A percentile compares a stretch with the other conserved stretches of the same genome.
These are phyloP conservation scores for Agapornis roseicollis DNA, from an alignment of 2,113 vertebrate genomes.

Conservation along the genomic window DNA sequence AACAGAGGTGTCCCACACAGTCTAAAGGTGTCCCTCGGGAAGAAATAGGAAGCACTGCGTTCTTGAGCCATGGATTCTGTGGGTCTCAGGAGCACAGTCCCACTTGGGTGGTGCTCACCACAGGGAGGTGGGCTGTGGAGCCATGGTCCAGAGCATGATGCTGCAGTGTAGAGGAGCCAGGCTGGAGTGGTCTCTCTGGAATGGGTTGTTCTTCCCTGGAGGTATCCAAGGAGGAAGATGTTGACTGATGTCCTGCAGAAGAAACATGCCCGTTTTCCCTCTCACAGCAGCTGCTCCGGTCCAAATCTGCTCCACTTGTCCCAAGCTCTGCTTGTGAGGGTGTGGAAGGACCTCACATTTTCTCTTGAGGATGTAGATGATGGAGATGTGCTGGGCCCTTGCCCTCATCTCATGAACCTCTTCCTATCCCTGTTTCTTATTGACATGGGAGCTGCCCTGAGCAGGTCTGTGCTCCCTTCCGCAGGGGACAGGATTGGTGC, in stretches of 20 bases:
- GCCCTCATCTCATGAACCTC: not conserved
- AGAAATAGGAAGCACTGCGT: accelerated
- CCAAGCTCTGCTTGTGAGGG: not conserved
- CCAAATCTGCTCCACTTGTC: not conserved
- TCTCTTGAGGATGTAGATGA: accelerated
- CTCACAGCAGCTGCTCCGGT: not conserved
- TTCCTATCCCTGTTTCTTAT: not conserved
- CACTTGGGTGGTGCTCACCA: not conserved
- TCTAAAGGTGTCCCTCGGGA: not conserved
- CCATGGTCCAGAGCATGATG: accelerated
- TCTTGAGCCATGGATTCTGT: not conserved
- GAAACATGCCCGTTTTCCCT: not conserved
- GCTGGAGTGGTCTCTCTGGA: not conserved
- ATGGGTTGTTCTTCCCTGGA: accelerated
- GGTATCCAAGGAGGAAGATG: not conserved
- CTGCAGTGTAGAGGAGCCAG: not conserved
- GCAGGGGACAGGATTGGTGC: not conserved
- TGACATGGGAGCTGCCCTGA: not conserved
- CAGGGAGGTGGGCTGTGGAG: not conserved
- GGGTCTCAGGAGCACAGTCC: not conserved
- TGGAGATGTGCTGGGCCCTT: not conserved
- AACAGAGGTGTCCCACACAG: no score
- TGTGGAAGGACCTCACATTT: not conserved
- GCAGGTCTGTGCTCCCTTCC: not conserved
- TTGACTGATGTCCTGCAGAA: not conserved